These are phyloP conservation scores for Clarias platycephalus DNA, from an alignment of 2,797 vertebrate genomes.

Conservation along the genomic window DNA sequence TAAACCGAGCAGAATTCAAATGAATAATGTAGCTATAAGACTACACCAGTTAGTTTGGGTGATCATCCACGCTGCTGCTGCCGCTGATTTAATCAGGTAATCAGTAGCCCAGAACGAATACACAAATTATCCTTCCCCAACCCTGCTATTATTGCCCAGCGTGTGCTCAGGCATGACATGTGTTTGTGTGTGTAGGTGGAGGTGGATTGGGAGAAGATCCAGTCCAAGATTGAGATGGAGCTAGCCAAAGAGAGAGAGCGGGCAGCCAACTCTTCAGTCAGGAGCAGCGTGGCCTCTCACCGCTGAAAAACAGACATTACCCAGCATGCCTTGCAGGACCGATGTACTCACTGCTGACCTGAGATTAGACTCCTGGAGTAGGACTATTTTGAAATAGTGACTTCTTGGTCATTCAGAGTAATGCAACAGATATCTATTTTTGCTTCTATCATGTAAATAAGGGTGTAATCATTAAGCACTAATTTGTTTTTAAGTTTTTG, in stretches of 20 bases:
- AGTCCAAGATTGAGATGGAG: conserved; percentile 95
- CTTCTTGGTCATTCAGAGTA: not conserved
- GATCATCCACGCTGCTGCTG: not conserved
- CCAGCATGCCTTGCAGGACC: not conserved
- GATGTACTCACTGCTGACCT: not conserved
- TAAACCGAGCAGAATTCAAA: not conserved
- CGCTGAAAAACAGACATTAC: conserved; percentile 52
- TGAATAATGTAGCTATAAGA: conserved; percentile 5
- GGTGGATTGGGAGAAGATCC: conserved; percentile 96
- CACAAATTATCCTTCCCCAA: conserved; percentile 31
- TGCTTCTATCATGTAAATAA: not conserved
- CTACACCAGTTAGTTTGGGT: not conserved
- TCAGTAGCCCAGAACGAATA: conserved; percentile 20
- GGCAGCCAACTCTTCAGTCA: conserved; percentile 68
- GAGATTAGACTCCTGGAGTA: not conserved
- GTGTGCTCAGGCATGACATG: conserved; percentile 9
- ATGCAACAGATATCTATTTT: not conserved
- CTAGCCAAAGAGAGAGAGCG: conserved; percentile 85
- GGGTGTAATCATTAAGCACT: not conserved
- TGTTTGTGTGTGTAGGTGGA: conserved; percentile 78
- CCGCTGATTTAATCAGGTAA: conserved; percentile 30
- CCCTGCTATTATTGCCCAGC: conserved; percentile 11
- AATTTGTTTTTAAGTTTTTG: conserved; percentile 27
- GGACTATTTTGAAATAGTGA: not conserved
- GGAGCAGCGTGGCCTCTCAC: conserved; percentile 72